A percentile compares a stretch with the other conserved stretches of the same genome.
These are phyloP conservation scores for Argynnis bischoffii DNA, from an alignment of 2,888 invertebrate genomes.

Conservation along the genomic window DNA sequence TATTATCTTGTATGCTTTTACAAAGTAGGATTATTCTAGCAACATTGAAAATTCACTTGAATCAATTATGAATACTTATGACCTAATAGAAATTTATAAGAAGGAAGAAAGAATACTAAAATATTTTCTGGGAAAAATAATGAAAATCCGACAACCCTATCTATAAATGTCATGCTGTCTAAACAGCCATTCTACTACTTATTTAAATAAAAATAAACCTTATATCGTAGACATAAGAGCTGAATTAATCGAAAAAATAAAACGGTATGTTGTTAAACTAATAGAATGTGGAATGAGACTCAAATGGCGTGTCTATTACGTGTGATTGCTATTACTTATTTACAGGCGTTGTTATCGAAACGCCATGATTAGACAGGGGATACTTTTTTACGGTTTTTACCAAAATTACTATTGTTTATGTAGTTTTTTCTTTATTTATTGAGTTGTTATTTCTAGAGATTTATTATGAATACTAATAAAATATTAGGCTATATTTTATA, in stretches of 20 bases:
- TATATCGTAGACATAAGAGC: conserved; percentile 24
- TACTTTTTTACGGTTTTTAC: conserved; percentile 17
- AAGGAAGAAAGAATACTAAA: neutral
- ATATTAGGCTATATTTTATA: too few species aligned
- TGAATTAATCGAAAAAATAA: conserved; percentile 9
- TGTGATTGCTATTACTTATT: conserved; percentile 36
- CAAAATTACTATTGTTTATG: neutral
- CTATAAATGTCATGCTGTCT: conserved; percentile 36
- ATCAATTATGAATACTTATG: too few species aligned
- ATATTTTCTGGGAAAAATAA: conserved; percentile 1
- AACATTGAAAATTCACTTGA: too few species aligned
- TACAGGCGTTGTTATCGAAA: conserved; percentile 25
- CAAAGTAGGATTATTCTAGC: too few species aligned
- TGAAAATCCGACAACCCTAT: conserved; percentile 19
- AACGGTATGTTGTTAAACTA: conserved; percentile 45
- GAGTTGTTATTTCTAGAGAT: neutral
- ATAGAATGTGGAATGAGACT: conserved; percentile 53
- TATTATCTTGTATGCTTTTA: too few species aligned
- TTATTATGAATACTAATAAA: too few species aligned
- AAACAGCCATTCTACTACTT: neutral
- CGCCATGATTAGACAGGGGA: conserved; percentile 16
- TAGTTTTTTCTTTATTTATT: neutral
- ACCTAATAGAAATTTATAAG: neutral
- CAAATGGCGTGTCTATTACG: conserved; percentile 37
- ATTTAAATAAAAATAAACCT: conserved; percentile 31